A percentile compares a stretch with the other conserved stretches of the same genome.
phyloP scores from a whole-genome alignment of 2,113 vertebrate genomes.

The Calypte anna region DNA sequence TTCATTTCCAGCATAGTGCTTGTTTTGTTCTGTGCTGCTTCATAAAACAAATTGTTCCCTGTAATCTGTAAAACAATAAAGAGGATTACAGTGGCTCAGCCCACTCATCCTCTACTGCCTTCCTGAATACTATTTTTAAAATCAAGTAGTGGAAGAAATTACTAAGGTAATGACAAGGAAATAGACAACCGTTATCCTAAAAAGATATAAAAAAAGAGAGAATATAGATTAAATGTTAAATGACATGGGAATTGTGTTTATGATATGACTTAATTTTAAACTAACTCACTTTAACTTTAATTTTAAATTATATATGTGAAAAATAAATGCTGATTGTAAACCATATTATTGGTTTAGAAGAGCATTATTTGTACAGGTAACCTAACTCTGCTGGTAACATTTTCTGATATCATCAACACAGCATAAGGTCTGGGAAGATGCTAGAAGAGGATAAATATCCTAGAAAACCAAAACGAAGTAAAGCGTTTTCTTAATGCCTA shows the following conservation, averaged over 20 bases:
- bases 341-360: not conserved
- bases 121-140: slow-evolving; percentile 16
- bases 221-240: slow-evolving; percentile 4
- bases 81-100: slow-evolving; percentile 26
- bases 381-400: accelerated
- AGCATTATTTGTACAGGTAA: not conserved
- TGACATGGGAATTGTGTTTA: slow-evolving; percentile 1
- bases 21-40: slow-evolving; percentile 10
- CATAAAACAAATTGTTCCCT: slow-evolving; percentile 40
- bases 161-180: not conserved
- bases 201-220: not conserved
- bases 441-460: not conserved
- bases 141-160: slow-evolving; percentile 13
- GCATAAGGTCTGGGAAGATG: not conserved
- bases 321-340: not conserved
- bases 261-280: not conserved
- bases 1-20: slow-evolving; percentile 30
- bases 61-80: slow-evolving; percentile 46
- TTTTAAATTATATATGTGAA: not conserved
- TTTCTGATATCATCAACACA: not conserved
- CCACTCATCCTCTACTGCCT: slow-evolving; percentile 4
- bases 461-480: not conserved
- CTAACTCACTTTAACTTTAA: not conserved
- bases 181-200: not conserved
- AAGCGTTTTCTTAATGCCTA: not conserved